Evolutionary conservation across 2,888 invertebrate species (phyloP), one percentile per base, ranked within the genome.

Genomic region (Noctua janthina): DNA sequence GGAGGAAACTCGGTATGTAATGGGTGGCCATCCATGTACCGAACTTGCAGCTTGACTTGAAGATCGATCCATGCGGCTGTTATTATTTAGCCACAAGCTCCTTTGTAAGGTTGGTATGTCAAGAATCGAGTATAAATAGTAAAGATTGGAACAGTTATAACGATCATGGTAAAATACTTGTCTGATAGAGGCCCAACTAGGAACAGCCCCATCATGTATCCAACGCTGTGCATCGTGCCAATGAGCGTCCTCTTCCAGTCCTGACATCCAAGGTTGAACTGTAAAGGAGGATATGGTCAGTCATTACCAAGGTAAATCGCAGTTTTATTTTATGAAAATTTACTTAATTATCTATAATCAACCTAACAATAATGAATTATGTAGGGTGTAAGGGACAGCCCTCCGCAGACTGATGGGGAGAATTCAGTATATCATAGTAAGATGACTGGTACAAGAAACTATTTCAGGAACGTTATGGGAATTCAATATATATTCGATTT

Each of bases 131-230:
- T 8, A 15, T 62, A 29, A 29, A 7, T 0, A 62, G 15, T 29
- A 62, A 62, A 35, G 29, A 62, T 29, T 62, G 62, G 7, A 8
- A 71, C 35, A 64, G 64, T 64, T 64, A 64, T 5, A 29, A 59
- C 49, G 3, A 54, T n/a, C 39, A 59, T 35, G 13, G 17, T 67
- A 8, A 23, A 39, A 62, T 83, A 89, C 89, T 87, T 89, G 74
- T 89, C 88, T 76, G 88, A 89, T 29, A 85, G n/a, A 56, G 89
- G 80, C 0, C 89, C 88, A 0, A 82, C 54, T 46, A 97, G 91
- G 49, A 97, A 95, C 59, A 97, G 90, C 2, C 97, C 97, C 29
- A 97, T 90, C 86, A 97, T 96, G 83, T 97, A 97, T 15, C 97
- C 97, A 59, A 95, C 87, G 85, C 96, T 97, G 89, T 97, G 97